phyloP scores from a whole-genome alignment of 92 coral and sea anemone species.

The Actinernus sp. region DNA sequence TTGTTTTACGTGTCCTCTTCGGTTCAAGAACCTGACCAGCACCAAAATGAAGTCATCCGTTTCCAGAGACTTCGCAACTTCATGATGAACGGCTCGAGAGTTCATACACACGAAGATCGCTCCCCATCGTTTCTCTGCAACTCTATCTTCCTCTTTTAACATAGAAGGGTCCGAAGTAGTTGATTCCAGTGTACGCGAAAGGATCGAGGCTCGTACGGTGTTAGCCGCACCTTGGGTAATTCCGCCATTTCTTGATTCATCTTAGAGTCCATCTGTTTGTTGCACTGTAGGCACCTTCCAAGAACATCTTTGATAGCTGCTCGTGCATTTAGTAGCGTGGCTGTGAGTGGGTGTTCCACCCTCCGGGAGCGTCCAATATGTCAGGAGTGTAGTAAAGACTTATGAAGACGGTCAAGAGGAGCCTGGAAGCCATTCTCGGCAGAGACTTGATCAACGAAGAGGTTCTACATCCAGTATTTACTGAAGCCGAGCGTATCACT shows the following conservation, averaged over 20 bases:
- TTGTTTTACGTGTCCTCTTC: constrained; percentile 48
- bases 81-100: constrained; percentile 58
- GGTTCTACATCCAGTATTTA: constrained; percentile 49
- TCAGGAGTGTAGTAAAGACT: constrained; percentile 74
- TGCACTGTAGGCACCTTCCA: constrained; percentile 26
- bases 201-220: constrained; percentile 44
- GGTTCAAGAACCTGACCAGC: constrained; percentile 22
- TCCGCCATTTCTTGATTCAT: constrained; percentile 29
- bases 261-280: constrained; percentile 26
- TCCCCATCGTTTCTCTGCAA: constrained; percentile 51
- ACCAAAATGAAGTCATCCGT: constrained; percentile 55
- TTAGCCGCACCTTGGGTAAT: constrained; percentile 4
- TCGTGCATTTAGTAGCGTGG: constrained; percentile 60
- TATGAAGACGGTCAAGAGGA: constrained; percentile 52
- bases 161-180: too few relatives aligned
- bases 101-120: too few relatives aligned
- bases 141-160: constrained; percentile 61
- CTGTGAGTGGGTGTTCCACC: constrained; percentile 67
- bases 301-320: constrained; percentile 38
- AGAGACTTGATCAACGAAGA: constrained; percentile 62
- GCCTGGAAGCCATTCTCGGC: constrained; percentile 59
- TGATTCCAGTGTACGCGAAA: constrained; percentile 26
- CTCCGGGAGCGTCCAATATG: constrained; percentile 68
- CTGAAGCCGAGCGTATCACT: too few relatives aligned
- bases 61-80: constrained; percentile 46